These are phyloP conservation scores for Diplolepis rosae DNA, from an alignment of 2,888 invertebrate species.

Conservation along the genomic window DNA sequence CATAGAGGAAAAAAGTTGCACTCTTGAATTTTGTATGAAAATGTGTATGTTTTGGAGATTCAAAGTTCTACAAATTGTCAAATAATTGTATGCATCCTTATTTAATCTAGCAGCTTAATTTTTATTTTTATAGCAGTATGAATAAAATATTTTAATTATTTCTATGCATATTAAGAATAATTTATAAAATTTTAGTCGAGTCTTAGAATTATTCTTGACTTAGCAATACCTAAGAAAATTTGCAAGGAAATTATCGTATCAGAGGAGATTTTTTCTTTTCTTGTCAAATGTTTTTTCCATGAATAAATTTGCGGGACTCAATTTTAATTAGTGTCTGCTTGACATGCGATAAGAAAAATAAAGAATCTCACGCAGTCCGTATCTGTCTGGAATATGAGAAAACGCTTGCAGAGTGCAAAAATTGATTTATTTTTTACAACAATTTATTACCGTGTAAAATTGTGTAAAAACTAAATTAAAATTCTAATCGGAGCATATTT, in stretches of 20 bases:
- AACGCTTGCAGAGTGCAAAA: background rate
- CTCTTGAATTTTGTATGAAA: too few species aligned
- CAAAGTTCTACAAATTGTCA: too few species aligned
- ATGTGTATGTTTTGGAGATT: too few species aligned
- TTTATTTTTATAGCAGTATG: too few species aligned
- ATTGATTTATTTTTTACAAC: background rate
- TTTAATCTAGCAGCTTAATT: too few species aligned
- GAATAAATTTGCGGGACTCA: background rate
- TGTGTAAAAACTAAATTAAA: background rate
- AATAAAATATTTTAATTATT: too few species aligned
- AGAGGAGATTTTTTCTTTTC: background rate
- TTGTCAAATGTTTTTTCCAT: background rate
- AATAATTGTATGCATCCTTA: too few species aligned
- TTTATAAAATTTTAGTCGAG: too few species aligned
- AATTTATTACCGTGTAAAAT: background rate
- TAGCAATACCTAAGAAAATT: too few species aligned
- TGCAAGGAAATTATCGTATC: background rate
- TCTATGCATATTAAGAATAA: too few species aligned
- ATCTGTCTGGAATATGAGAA: constrained; percentile 3
- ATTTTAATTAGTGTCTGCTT: background rate
- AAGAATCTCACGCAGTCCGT: background rate
- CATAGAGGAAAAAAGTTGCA: too few species aligned
- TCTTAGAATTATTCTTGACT: too few species aligned
- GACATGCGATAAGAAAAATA: background rate
- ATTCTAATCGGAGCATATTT: background rate